Conservation (phyloP, 64 coral and sea anemone species). For the Actinia tenebrosa region DNA sequence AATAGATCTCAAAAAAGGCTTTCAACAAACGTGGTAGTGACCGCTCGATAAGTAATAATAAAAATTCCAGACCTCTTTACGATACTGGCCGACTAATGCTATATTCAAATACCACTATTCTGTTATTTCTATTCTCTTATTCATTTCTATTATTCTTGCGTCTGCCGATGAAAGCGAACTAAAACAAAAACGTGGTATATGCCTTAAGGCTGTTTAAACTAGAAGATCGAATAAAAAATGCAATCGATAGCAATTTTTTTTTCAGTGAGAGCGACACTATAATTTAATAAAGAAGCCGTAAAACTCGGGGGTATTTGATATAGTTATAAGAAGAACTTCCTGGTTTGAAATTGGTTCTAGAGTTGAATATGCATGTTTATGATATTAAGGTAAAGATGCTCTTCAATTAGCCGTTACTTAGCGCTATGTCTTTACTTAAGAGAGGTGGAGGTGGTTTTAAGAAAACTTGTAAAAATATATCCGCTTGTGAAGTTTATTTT, state of each 20-base stretch:
- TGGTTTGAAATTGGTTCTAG: neutral
- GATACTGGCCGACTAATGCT: neutral
- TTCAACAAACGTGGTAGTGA: neutral
- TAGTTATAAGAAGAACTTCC: constrained; percentile 12
- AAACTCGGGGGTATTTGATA: constrained; percentile 1
- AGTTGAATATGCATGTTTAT: neutral
- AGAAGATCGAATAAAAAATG: neutral
- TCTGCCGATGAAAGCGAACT: neutral
- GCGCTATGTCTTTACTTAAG: neutral
- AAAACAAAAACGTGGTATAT: neutral
- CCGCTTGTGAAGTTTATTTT: neutral
- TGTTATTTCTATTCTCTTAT: neutral
- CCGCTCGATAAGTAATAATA: neutral
- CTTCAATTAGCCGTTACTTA: constrained; percentile 7
- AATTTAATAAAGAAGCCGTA: neutral
- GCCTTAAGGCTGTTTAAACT: neutral
- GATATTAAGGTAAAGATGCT: neutral
- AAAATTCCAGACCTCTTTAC: neutral
- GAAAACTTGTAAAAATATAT: neutral
- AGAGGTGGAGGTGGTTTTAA: neutral
- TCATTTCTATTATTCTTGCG: neutral
- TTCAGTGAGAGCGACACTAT: neutral
- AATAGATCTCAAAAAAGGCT: constrained; percentile 2
- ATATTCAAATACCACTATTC: neutral
- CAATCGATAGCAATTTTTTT: neutral